Percentiles rank a stretch among this genome's conserved stretches.
Conservation (phyloP, 1,140 invertebrate genomes). For the Trachymyrmex cornetzi region DNA sequence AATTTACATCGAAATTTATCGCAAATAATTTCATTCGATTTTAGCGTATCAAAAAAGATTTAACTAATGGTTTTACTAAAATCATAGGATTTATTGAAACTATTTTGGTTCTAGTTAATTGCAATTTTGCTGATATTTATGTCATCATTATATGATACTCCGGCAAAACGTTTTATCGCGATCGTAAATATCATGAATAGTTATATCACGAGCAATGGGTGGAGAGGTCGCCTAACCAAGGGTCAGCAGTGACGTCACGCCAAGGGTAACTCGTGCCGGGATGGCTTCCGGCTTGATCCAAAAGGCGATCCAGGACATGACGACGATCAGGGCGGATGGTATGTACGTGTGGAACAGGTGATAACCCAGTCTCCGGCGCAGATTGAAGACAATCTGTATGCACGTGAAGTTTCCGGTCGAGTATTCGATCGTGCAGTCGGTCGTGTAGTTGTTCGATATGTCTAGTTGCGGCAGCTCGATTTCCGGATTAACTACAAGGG, state of each 20-base stretch:
- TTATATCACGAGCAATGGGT: conserved; percentile 22
- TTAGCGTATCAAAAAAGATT: neutral
- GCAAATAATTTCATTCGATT: neutral
- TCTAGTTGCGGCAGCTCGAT: conserved; percentile 95
- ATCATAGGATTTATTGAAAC: neutral
- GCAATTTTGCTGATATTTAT: conserved; percentile 9
- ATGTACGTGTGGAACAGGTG: conserved; percentile 97
- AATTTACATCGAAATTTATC: no score
- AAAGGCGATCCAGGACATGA: conserved; percentile 97
- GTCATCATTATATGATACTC: neutral
- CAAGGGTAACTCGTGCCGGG: conserved; percentile 92
- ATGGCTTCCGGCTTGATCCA: conserved; percentile 97
- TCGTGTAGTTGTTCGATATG: conserved; percentile 95
- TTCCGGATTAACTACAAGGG: conserved; percentile 94
- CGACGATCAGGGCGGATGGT: conserved; percentile 95
- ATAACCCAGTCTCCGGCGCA: conserved; percentile 93
- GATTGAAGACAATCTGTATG: conserved; percentile 94
- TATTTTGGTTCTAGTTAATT: neutral
- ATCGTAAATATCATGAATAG: conserved; percentile 44
- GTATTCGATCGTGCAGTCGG: conserved; percentile 95
- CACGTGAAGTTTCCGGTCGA: conserved; percentile 96
- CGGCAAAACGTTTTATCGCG: neutral
- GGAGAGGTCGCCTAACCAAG: conserved; percentile 87
- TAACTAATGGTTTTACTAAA: conserved; percentile 9
- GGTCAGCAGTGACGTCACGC: conserved; percentile 94